Conservation (phyloP, 2,797 vertebrate species). For the Eleutherodactylus coqui region DNA sequence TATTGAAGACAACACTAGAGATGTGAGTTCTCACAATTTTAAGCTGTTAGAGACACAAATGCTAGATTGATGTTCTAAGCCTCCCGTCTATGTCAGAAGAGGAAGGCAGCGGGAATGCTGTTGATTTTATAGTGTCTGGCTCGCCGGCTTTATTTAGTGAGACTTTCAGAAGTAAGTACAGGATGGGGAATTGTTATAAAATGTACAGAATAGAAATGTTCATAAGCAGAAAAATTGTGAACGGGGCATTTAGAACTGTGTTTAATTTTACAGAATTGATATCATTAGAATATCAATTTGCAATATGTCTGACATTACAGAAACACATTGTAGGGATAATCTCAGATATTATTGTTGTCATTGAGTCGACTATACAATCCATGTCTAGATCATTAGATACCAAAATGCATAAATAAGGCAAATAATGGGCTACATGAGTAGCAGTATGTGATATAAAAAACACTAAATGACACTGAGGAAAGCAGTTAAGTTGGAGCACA, state of each 20-base stretch:
- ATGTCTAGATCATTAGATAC: not conserved
- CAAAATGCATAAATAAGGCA: not conserved
- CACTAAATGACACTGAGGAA: not conserved
- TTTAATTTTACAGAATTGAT: not conserved
- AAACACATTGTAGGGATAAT: not conserved
- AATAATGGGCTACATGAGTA: not conserved
- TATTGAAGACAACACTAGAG: constrained; percentile 49
- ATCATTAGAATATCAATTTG: not conserved
- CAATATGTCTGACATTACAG: not conserved
- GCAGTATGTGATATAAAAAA: not conserved
- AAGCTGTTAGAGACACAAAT: constrained; percentile 56
- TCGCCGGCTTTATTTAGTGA: constrained; percentile 13
- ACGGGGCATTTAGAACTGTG: not conserved
- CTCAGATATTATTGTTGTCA: not conserved
- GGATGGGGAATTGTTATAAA: not conserved
- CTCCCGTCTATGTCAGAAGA: constrained; percentile 21
- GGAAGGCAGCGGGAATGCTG: constrained; percentile 20
- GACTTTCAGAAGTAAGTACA: constrained; percentile 17
- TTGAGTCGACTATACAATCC: not conserved
- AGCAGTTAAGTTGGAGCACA: not conserved
- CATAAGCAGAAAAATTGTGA: not conserved
- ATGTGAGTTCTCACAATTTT: constrained; percentile 50
- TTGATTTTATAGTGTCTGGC: constrained; percentile 23
- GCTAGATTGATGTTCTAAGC: constrained; percentile 53
- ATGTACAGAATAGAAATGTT: not conserved